Base-by-base conservation (phyloP, 2,113 vertebrate genomes). In the Rhinopomastus cyanomelas region DNA sequence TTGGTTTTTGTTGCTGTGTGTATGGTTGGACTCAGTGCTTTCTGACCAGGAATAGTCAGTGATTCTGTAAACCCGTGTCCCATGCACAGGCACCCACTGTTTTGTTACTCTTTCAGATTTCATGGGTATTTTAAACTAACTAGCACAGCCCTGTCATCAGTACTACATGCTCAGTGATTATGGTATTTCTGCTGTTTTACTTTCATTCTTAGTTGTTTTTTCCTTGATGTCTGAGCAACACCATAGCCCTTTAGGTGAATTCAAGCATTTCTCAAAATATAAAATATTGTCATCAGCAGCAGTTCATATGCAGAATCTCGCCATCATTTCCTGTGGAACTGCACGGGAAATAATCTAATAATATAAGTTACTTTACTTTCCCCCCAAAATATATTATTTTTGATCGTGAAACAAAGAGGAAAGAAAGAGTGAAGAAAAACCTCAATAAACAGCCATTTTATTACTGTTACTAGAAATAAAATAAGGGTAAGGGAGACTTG, bases 391-490 rank as follows among this genome's bases (percentile, higher is more conserved):
- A 93, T 25, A 4, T 94, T 92, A 98, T 97, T 97, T 96, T 97
- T 96, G 96, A 94, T 86, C 92, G 93, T 94, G 96, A 97, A 97
- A 95, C 96, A 84, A 46, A 89, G 65, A 66, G 53, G 51, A 76
- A 64, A 93, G 61, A 32, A 79, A 83, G 73, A 80, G 51, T 62
- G 80, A 89, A 85, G 42, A 69, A 94, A 67, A 94, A 84, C 94
- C 93, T 92, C 96, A 91, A 95, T 98, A 97, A 98, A 97, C 32
- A 96, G 82, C 61, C 94, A 74, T 95, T 98, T 98, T 97, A 98
- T 97, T 96, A 96, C 96, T 93, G 75, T 92, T 92, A 56, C 90
- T 89, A 61, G 95, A 93, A 96, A 94, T 96, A 92, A 96, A 96
- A 89, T 77, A 95, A 74, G 30, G 53, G 56, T 81, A 90, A 91